Evolutionary conservation across 2,888 invertebrate genomes (phyloP).

Genomic region (Deroplatys truncata): DNA sequence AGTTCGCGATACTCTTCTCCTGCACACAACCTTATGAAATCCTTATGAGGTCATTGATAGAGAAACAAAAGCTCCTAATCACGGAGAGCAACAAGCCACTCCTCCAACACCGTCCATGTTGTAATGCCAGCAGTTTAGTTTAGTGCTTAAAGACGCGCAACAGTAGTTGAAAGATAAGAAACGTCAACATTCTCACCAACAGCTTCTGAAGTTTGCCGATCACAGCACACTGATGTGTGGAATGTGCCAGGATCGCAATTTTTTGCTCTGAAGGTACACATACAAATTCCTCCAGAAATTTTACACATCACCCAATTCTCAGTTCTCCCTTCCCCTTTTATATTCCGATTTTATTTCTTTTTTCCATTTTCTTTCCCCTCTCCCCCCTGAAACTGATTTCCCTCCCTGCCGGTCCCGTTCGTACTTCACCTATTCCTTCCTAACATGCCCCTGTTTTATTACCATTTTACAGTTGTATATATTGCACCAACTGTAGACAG

Average conservation of each 20-base stretch:
- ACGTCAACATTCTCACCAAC: too few relatives aligned
- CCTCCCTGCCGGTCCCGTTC: neutral
- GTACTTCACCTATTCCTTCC: neutral
- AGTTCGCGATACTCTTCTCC: too few relatives aligned
- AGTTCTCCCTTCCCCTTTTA: neutral
- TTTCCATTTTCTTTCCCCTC: neutral
- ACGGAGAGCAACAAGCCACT: too few relatives aligned
- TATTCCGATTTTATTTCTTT: neutral
- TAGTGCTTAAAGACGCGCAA: too few relatives aligned
- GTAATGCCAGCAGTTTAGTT: too few relatives aligned
- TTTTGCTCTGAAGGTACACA: neutral
- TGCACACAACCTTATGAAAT: too few relatives aligned
- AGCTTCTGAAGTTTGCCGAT: too few relatives aligned
- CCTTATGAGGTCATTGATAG: too few relatives aligned
- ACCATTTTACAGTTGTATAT: neutral
- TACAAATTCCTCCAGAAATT: neutral
- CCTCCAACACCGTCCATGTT: too few relatives aligned
- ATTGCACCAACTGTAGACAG: neutral
- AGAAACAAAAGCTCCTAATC: too few relatives aligned
- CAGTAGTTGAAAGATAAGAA: too few relatives aligned
- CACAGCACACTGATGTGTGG: too few relatives aligned
- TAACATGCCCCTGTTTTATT: neutral
- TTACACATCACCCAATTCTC: neutral
- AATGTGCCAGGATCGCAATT: neutral
- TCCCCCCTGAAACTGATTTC: neutral